These are phyloP conservation scores for Sebastes matsubarae DNA, from an alignment of 2,797 vertebrate species.

Conservation along the genomic window DNA sequence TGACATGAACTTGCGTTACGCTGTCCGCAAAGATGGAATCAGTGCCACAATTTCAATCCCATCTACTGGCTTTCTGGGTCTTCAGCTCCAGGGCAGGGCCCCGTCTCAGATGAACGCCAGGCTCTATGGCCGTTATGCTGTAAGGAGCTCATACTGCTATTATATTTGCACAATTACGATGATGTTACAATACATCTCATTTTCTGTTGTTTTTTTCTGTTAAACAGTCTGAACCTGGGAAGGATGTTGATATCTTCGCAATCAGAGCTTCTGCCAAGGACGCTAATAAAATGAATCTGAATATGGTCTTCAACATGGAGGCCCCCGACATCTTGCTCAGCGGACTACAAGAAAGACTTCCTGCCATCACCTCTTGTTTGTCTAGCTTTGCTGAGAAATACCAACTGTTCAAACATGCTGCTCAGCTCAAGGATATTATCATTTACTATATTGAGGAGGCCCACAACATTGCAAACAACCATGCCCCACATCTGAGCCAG, in stretches of 20 bases:
- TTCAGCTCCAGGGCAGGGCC: constrained; percentile 60
- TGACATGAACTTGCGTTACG: constrained; percentile 63
- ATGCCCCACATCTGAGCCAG: constrained; percentile 70
- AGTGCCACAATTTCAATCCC: constrained; percentile 66
- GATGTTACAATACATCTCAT: background rate
- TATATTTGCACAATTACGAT: background rate
- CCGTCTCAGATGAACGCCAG: constrained; percentile 63
- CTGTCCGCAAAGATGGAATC: constrained; percentile 49
- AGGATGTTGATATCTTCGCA: constrained; percentile 82
- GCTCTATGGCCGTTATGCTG: constrained; percentile 82
- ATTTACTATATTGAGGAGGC: constrained; percentile 63
- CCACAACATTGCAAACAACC: constrained; percentile 55
- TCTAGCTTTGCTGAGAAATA: constrained; percentile 76
- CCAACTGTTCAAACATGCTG: constrained; percentile 76
- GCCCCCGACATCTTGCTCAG: constrained; percentile 73
- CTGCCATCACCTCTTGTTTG: constrained; percentile 76
- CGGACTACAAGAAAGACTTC: constrained; percentile 78
- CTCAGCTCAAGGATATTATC: constrained; percentile 73
- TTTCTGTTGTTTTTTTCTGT: background rate
- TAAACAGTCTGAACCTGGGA: constrained; percentile 81
- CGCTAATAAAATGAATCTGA: constrained; percentile 68
- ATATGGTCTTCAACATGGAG: constrained; percentile 81
- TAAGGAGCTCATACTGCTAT: constrained; percentile 59
- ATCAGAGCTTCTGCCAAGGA: constrained; percentile 68
- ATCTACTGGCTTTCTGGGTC: constrained; percentile 80